A percentile compares a stretch with the other conserved stretches of the same genome.
Evolutionary conservation across 2,888 invertebrate genomes (phyloP).

Genomic region (Lasioglossum vierecki): DNA sequence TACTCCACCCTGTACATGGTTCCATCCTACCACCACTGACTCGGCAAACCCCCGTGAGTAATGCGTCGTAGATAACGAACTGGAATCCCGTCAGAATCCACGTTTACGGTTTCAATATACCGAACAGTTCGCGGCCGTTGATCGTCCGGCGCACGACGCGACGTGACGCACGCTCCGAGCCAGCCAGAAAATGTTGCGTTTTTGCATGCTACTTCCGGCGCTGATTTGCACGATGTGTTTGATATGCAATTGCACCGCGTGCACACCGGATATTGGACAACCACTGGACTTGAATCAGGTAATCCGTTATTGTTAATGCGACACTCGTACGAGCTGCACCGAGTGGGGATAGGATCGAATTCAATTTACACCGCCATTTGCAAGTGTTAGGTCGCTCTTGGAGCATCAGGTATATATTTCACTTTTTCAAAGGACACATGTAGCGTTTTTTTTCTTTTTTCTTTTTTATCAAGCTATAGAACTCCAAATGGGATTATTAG

Average conservation of each 20-base stretch:
- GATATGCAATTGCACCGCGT: constrained; percentile 44
- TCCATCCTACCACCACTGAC: constrained; percentile 4
- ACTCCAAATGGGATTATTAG: too few species aligned
- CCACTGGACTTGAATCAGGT: constrained; percentile 62
- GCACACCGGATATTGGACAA: constrained; percentile 55
- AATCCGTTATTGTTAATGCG: constrained; percentile 13
- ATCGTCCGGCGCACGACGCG: not conserved
- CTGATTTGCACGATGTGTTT: constrained; percentile 49
- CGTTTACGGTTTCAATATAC: constrained; percentile 56
- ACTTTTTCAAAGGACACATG: too few species aligned
- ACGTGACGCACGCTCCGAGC: not conserved
- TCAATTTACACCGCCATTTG: not conserved
- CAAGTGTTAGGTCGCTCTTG: not conserved
- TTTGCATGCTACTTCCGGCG: constrained; percentile 31
- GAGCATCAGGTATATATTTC: not conserved
- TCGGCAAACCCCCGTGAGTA: constrained; percentile 48
- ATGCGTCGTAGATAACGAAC: constrained; percentile 56
- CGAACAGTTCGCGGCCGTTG: not conserved
- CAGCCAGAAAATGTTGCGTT: constrained; percentile 45
- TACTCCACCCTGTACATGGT: not conserved
- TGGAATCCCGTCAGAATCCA: constrained; percentile 50
- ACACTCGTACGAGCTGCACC: not conserved
- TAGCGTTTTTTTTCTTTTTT: too few species aligned
- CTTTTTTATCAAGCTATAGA: too few species aligned
- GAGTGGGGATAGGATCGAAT: not conserved